Percentiles rank a stretch among this genome's conserved stretches.
Conservation (phyloP, 2,797 vertebrate genomes). For the Lepus townsendii region DNA sequence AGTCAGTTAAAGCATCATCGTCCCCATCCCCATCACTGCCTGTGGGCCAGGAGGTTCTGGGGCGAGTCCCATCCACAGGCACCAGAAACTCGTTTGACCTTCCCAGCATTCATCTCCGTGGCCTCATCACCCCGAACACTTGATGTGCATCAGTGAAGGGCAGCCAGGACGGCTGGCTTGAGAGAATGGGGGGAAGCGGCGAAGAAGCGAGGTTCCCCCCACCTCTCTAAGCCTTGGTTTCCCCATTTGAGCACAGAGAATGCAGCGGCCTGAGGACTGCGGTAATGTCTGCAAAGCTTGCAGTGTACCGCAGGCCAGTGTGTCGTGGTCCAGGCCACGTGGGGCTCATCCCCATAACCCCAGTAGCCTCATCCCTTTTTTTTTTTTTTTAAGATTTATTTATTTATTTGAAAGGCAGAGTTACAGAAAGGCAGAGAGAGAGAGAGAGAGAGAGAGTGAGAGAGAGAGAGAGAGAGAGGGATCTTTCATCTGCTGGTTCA, state of each 20-base stretch:
- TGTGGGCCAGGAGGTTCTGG: not conserved
- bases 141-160: not conserved
- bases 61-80: not conserved
- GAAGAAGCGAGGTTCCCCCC: not conserved
- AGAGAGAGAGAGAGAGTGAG: too few species aligned
- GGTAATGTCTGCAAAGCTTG: not conserved
- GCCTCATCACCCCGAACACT: not conserved
- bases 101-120: not conserved
- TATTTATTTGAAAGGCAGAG: too few species aligned
- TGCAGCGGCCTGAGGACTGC: not conserved
- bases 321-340: not conserved
- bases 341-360: not conserved
- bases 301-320: not conserved
- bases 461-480: too few species aligned
- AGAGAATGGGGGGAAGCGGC: not conserved
- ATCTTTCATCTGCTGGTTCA: too few species aligned
- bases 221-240: slow-evolving; percentile 35
- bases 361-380: not conserved
- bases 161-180: not conserved
- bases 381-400: too few species aligned
- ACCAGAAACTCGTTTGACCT: slow-evolving; percentile 31
- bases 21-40: not conserved
- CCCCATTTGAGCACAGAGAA: slow-evolving; percentile 9
- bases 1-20: too few species aligned
- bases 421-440: too few species aligned